These are phyloP conservation scores for Donacobius atricapilla DNA, from an alignment of 2,113 vertebrate species.

Conservation along the genomic window DNA sequence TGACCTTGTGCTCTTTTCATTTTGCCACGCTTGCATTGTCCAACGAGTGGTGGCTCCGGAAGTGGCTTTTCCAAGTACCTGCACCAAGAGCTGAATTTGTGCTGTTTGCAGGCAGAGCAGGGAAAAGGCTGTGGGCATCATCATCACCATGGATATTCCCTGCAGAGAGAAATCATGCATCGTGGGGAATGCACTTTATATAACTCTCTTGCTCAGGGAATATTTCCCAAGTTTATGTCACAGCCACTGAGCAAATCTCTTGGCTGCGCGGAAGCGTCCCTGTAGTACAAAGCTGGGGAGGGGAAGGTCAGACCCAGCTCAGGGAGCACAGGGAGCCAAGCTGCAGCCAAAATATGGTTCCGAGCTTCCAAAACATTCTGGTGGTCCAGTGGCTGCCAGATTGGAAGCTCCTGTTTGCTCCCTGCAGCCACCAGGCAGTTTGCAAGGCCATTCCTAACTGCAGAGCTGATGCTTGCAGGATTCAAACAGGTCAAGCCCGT, in stretches of 20 bases:
- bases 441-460: not conserved
- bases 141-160: constrained; percentile 47
- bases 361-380: not conserved
- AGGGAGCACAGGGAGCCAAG: not conserved
- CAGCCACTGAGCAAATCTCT: not conserved
- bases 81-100: not conserved
- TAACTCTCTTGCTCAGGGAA: not conserved
- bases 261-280: not conserved
- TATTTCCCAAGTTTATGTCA: not conserved
- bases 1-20: not conserved
- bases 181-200: not conserved
- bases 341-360: not conserved
- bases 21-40: not conserved
- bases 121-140: not conserved
- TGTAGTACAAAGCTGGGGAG: not conserved
- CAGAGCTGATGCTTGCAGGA: not conserved
- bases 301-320: not conserved
- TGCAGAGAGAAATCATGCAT: not conserved
- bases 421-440: not conserved
- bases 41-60: not conserved
- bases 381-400: not conserved
- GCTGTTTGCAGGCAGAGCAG: not conserved
- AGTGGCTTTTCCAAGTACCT: not conserved
- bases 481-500: not conserved
- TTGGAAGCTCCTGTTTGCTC: not conserved